These are phyloP conservation scores for Plagiodera versicolora DNA, from an alignment of 2,888 invertebrate species.

Conservation along the genomic window DNA sequence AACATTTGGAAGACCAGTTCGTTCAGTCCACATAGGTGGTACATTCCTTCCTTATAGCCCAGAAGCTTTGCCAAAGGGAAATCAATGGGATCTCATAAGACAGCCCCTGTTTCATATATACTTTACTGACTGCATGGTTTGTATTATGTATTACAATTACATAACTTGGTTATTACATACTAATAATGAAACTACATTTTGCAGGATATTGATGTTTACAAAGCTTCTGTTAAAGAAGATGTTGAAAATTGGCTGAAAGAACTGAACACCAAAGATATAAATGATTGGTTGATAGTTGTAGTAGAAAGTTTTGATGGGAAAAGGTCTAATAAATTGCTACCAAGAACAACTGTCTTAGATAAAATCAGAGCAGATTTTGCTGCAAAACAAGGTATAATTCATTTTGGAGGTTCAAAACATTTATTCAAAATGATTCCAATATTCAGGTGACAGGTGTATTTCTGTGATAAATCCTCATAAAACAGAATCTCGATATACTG, in stretches of 20 bases:
- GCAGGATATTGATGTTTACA: constrained; percentile 92
- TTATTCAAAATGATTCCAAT: background rate
- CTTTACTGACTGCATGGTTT: constrained; percentile 93
- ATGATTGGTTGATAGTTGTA: constrained; percentile 92
- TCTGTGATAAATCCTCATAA: constrained; percentile 90
- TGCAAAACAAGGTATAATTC: constrained; percentile 71
- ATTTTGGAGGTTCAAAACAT: background rate
- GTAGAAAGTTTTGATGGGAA: constrained; percentile 91
- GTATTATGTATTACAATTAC: constrained; percentile 47
- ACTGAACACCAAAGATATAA: constrained; percentile 71
- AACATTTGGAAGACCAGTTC: constrained; percentile 83
- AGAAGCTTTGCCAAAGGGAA: constrained; percentile 70
- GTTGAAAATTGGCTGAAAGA: constrained; percentile 86
- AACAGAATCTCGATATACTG: constrained; percentile 84
- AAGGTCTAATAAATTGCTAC: constrained; percentile 87
- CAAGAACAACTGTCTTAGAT: constrained; percentile 90
- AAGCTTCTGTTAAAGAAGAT: constrained; percentile 83
- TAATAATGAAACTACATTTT: too few species aligned
- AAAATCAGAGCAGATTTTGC: constrained; percentile 94
- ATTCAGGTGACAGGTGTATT: constrained; percentile 72
- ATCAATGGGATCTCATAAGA: constrained; percentile 76
- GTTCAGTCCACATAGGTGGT: constrained; percentile 81
- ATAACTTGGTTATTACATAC: too few species aligned
- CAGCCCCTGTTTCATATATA: constrained; percentile 92
- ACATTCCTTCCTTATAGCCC: constrained; percentile 79